Percentiles rank a stretch among this genome's conserved stretches.
Evolutionary conservation across 2,797 vertebrate genomes (phyloP).

Genomic region (Poeciliopsis infans): DNA sequence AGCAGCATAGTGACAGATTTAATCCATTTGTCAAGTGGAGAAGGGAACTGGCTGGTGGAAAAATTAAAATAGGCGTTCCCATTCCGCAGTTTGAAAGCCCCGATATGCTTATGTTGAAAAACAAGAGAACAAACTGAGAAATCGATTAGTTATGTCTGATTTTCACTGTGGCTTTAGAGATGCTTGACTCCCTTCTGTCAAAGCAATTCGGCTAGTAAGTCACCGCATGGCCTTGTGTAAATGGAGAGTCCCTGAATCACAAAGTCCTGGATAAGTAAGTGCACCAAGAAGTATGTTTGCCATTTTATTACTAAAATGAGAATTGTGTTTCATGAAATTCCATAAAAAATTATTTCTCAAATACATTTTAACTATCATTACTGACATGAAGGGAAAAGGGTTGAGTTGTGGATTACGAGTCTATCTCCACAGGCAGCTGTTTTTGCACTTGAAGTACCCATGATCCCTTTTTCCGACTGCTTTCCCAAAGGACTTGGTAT

Average conservation of each 20-base stretch:
- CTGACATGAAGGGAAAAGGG: neutral
- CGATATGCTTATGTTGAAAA: slow-evolving; percentile 23
- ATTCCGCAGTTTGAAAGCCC: slow-evolving; percentile 10
- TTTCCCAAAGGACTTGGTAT: neutral
- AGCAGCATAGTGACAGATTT: slow-evolving; percentile 66
- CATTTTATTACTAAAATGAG: neutral
- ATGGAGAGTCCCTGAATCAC: too few species aligned
- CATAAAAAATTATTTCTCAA: neutral
- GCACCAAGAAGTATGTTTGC: neutral
- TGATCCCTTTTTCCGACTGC: neutral
- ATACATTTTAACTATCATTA: neutral
- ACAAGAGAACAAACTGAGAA: slow-evolving; percentile 4
- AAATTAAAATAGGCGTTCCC: slow-evolving; percentile 39
- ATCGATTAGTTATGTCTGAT: slow-evolving; percentile 23
- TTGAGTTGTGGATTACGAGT: neutral
- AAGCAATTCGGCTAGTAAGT: neutral
- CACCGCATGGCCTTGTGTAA: neutral
- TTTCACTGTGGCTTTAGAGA: slow-evolving; percentile 28
- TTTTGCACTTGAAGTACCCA: neutral
- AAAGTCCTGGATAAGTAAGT: neutral
- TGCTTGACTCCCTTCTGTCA: neutral
- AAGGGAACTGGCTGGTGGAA: slow-evolving; percentile 32
- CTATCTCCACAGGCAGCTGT: neutral
- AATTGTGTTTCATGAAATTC: neutral
- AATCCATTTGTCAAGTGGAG: slow-evolving; percentile 54